These are phyloP conservation scores for Venusia cambrica DNA, from an alignment of 2,888 invertebrate genomes.

Conservation along the genomic window DNA sequence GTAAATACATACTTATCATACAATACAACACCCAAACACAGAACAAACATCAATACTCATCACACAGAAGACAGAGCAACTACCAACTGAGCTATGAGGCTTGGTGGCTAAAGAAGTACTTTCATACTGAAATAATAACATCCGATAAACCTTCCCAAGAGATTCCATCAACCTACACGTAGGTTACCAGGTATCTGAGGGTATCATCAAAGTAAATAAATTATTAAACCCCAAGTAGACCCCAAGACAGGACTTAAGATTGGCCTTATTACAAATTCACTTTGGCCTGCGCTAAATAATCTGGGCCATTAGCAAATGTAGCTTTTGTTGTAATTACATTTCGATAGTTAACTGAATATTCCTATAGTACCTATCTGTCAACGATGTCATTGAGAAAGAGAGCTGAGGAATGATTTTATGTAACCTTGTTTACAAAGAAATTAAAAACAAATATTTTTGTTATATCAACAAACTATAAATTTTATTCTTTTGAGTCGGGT, in stretches of 20 bases:
- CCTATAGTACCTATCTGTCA: no score
- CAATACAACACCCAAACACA: no score
- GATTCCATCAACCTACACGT: slow-evolving; percentile 29
- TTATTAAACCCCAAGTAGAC: slow-evolving; percentile 45
- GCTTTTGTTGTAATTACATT: slow-evolving; percentile 60
- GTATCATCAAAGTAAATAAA: slow-evolving; percentile 57
- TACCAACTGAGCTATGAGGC: no score
- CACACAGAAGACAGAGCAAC: no score
- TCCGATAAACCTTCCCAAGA: slow-evolving; percentile 35
- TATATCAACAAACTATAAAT: no score
- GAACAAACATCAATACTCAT: no score
- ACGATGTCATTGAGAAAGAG: slow-evolving; percentile 4
- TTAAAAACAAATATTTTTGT: no score
- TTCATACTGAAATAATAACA: slow-evolving; percentile 28
- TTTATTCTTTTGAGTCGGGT: no score
- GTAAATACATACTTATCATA: no score
- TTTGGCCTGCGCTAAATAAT: slow-evolving; percentile 56
- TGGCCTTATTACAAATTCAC: slow-evolving; percentile 68
- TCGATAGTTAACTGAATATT: slow-evolving; percentile 59
- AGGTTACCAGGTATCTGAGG: slow-evolving; percentile 27
- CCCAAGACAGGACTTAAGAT: slow-evolving; percentile 49
- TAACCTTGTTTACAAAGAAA: slow-evolving; percentile 2
- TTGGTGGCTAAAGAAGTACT: no score
- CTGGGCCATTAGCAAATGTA: slow-evolving; percentile 59
- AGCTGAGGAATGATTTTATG: slow-evolving; percentile 16